These are phyloP conservation scores for Fregetta grallaria DNA, from an alignment of 2,113 vertebrate species.

Conservation along the genomic window DNA sequence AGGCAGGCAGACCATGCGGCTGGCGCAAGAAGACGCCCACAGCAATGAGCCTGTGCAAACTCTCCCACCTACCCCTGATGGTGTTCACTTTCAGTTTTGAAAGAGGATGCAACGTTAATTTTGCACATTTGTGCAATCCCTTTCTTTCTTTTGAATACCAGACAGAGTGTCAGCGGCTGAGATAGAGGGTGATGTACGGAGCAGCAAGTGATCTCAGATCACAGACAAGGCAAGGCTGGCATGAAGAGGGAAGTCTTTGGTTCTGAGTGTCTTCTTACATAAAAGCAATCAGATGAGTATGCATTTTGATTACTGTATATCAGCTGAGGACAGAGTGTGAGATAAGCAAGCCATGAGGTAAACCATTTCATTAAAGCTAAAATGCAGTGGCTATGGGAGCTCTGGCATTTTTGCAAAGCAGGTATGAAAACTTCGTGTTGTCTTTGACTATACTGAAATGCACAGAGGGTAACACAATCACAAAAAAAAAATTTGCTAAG, in stretches of 20 bases:
- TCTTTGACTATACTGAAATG: neutral
- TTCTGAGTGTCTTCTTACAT: neutral
- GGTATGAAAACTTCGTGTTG: neutral
- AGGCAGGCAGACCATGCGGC: accelerated
- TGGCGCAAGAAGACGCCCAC: neutral
- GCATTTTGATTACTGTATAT: neutral
- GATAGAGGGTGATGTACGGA: accelerated
- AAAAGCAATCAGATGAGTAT: neutral
- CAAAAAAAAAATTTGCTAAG: neutral
- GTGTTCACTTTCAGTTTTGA: neutral
- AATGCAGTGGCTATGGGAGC: neutral
- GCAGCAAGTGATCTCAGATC: neutral
- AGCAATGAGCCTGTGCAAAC: neutral
- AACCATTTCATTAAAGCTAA: neutral
- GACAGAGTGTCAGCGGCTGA: accelerated
- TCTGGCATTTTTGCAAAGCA: neutral
- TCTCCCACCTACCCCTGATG: neutral
- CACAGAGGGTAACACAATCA: neutral
- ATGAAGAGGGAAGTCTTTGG: neutral
- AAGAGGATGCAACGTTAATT: accelerated
- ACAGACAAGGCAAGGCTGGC: neutral
- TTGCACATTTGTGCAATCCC: too few relatives aligned
- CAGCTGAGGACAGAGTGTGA: neutral
- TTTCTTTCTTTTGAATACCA: neutral
- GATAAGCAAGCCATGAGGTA: neutral